Evolutionary conservation across 2,797 vertebrate genomes (phyloP).

Genomic region (Petrocephalus sullivani): DNA sequence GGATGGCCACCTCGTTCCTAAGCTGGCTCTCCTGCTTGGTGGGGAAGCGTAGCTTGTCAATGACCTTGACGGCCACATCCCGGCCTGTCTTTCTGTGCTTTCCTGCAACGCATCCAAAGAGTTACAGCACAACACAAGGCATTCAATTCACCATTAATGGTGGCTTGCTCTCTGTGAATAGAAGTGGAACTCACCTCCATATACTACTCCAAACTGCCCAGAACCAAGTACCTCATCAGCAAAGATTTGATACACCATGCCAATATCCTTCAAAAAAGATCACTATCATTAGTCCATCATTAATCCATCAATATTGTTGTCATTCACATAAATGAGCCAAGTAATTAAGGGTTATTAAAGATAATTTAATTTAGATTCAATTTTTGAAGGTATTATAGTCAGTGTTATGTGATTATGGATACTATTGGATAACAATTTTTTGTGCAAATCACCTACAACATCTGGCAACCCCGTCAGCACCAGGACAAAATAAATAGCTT

Average conservation of each 20-base stretch:
- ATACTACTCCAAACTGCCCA: slow-evolving; percentile 84
- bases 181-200: slow-evolving; percentile 64
- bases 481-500: not conserved
- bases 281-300: not conserved
- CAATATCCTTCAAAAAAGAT: slow-evolving; percentile 70
- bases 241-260: slow-evolving; percentile 85
- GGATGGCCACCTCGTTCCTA: slow-evolving; percentile 86
- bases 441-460: not conserved
- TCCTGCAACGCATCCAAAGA: slow-evolving; percentile 50
- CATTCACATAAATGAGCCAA: not conserved
- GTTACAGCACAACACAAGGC: not conserved
- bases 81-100: slow-evolving; percentile 83
- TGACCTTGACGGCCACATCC: slow-evolving; percentile 88
- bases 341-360: not conserved
- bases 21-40: slow-evolving; percentile 88
- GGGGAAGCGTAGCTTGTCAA: slow-evolving; percentile 86
- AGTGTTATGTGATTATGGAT: not conserved
- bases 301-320: not conserved
- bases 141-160: not conserved
- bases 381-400: not conserved
- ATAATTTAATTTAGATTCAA: not conserved
- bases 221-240: slow-evolving; percentile 84
- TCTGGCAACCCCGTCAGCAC: not conserved
- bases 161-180: not conserved
- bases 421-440: not conserved